These are phyloP conservation scores for Oligia strigilis DNA, from an alignment of 2,888 invertebrate genomes.

Conservation along the genomic window DNA sequence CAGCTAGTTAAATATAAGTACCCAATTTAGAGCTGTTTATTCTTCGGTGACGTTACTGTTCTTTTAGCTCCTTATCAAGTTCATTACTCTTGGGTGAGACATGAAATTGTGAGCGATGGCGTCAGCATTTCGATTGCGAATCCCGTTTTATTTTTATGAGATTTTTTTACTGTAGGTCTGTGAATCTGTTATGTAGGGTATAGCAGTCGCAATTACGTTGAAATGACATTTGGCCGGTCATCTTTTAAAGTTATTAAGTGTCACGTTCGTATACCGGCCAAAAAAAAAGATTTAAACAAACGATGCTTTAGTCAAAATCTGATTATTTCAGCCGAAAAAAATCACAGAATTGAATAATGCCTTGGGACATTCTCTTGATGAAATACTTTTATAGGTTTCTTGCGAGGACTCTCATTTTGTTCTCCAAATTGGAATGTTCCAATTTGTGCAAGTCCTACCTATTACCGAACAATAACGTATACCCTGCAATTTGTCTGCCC, in stretches of 20 bases:
- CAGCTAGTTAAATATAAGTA: conserved; percentile 36
- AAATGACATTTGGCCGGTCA: conserved; percentile 36
- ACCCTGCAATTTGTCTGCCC: conserved; percentile 14
- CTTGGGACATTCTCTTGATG: conserved; percentile 45
- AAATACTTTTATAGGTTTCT: conserved; percentile 58
- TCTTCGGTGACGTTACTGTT: conserved; percentile 43
- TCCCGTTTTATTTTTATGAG: conserved; percentile 19
- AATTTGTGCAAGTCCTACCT: conserved; percentile 36
- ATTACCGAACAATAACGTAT: conserved; percentile 22
- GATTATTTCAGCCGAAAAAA: conserved; percentile 43
- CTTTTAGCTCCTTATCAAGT: conserved; percentile 57
- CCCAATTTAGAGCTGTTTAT: conserved; percentile 44
- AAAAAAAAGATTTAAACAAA: conserved; percentile 47
- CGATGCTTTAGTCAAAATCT: conserved; percentile 41
- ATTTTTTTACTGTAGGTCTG: conserved; percentile 27
- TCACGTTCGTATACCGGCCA: conserved; percentile 32
- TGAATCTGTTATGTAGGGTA: conserved; percentile 7
- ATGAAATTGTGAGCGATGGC: conserved; percentile 36
- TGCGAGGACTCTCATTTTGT: conserved; percentile 41
- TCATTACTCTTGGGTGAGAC: conserved; percentile 42
- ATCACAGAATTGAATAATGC: conserved; percentile 54
- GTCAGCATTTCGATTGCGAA: conserved; percentile 34
- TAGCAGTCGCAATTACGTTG: conserved; percentile 31
- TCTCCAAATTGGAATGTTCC: conserved; percentile 50
- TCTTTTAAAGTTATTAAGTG: conserved; percentile 50